phyloP scores from a whole-genome alignment of 2,113 vertebrate genomes.

The Reinhardtius hippoglossoides region DNA sequence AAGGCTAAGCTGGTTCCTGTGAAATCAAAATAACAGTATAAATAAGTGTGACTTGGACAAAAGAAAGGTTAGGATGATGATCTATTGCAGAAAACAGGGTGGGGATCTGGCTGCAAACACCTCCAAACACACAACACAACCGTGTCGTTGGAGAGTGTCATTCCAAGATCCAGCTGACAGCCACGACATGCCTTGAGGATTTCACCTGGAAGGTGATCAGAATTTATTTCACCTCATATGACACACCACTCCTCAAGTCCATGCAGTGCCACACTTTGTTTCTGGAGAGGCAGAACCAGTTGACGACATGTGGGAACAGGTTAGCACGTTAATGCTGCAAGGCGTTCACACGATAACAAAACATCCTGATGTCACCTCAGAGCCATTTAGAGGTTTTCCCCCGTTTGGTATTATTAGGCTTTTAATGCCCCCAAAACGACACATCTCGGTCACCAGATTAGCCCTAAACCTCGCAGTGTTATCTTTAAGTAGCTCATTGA shows the following conservation, averaged over 20 bases:
- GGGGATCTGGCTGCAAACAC: background rate
- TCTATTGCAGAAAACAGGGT: background rate
- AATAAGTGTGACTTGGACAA: background rate
- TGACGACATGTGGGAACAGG: conserved; percentile 69
- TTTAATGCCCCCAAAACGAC: background rate
- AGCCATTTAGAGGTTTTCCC: background rate
- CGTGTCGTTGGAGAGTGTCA: background rate
- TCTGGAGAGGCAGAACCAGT: conserved; percentile 54
- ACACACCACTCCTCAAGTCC: background rate
- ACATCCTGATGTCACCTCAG: background rate
- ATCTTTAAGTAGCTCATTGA: conserved; percentile 24
- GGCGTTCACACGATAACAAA: conserved; percentile 45
- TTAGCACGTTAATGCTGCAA: conserved; percentile 26
- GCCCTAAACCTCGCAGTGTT: background rate
- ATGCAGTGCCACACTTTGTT: background rate
- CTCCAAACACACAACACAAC: background rate
- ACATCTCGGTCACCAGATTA: background rate
- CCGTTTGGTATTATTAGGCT: background rate
- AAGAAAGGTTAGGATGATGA: background rate
- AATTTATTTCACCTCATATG: background rate
- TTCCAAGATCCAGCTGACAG: conserved; percentile 4
- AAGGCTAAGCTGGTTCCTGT: background rate
- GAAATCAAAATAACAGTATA: background rate
- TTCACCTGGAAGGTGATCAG: background rate
- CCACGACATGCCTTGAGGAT: background rate